Base-by-base conservation (phyloP, 2,113 vertebrate genomes). In the Recurvirostra avosetta region DNA sequence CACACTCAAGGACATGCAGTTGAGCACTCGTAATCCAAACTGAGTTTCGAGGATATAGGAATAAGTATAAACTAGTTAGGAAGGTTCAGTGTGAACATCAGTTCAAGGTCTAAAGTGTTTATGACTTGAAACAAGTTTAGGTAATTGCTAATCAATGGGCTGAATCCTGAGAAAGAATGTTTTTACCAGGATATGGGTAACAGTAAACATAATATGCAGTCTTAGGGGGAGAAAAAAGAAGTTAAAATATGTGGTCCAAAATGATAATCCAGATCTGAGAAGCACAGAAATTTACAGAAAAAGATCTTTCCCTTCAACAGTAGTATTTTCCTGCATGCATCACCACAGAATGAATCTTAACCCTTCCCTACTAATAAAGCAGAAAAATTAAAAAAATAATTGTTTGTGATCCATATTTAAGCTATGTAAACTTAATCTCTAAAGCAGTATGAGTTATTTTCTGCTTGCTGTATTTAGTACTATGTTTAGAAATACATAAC, bases 111-210 rank as follows among this genome's bases (percentile, higher is more conserved):
- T 89, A 62, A 93, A 93, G 52, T 52, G n/a, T 86, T 92, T 84
- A 43, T 6, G 21, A 93, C 77, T 93, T 84, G 62, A 91, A 96
- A 89, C 63, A 96, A 93, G 80, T 22, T 80, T 43, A 94, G 56
- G n/a, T 93, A 95, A 95, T 93, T 86, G 76, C 21, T 86, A 90
- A 91, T 96, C 92, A 86, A 86, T 95, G 47, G 29, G 15, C 30
- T 90, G 34, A 68, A 88, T 90, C 62, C 74, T 68, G 41, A 74
- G 72, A 90, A 27, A 83, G 8, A 23, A 11, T 9, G 12, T n/a
- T 96, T 95, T 53, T n/a, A 80, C 16, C 17, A 52, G 76, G n/a
- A 5, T 61, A 30, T 20, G 27, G 27, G 62, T 61, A 79, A 58
- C 2, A 71, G 40, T 40, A 73, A 92, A 53, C 15, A 18, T 86